Evolutionary conservation across 2,888 invertebrate genomes (phyloP).

Genomic region (Cybosia mesomella): DNA sequence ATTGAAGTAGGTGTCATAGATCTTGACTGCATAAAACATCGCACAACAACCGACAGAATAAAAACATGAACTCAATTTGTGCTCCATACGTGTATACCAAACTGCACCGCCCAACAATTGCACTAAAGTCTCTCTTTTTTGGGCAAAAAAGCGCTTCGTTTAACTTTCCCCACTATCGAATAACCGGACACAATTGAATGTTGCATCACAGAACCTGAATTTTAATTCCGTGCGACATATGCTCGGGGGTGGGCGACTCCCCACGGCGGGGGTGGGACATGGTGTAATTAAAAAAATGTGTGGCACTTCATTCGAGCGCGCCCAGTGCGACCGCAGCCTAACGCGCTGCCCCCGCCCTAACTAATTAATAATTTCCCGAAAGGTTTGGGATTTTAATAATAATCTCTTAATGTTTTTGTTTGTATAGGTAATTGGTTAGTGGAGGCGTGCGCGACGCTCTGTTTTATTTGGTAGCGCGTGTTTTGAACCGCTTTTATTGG

Average conservation of each 20-base stretch:
- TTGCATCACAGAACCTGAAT: conserved; percentile 80
- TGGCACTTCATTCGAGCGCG: conserved; percentile 80
- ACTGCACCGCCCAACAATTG: conserved; percentile 14
- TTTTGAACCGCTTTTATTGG: conserved; percentile 7
- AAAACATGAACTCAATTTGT: conserved; percentile 13
- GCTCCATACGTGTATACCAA: conserved; percentile 12
- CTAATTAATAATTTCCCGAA: conserved; percentile 77
- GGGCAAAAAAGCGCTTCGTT: conserved; percentile 46
- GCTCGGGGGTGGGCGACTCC: conserved; percentile 54
- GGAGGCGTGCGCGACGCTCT: conserved; percentile 26
- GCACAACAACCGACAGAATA: background rate
- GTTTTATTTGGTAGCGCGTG: conserved; percentile 4
- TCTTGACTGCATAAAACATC: background rate
- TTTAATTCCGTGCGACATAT: conserved; percentile 83
- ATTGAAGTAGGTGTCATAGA: background rate
- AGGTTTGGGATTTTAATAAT: conserved; percentile 77
- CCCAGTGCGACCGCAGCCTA: conserved; percentile 68
- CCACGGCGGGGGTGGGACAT: conserved; percentile 50
- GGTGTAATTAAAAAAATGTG: conserved; percentile 84
- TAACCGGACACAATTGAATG: conserved; percentile 64
- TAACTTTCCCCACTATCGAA: conserved; percentile 50
- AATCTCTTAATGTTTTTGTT: conserved; percentile 59
- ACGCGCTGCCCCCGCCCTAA: conserved; percentile 59
- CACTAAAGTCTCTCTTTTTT: conserved; percentile 35
- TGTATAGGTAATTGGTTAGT: conserved; percentile 40